These are phyloP conservation scores for Ischnura elegans DNA, from an alignment of 2,888 invertebrate genomes.

Conservation along the genomic window DNA sequence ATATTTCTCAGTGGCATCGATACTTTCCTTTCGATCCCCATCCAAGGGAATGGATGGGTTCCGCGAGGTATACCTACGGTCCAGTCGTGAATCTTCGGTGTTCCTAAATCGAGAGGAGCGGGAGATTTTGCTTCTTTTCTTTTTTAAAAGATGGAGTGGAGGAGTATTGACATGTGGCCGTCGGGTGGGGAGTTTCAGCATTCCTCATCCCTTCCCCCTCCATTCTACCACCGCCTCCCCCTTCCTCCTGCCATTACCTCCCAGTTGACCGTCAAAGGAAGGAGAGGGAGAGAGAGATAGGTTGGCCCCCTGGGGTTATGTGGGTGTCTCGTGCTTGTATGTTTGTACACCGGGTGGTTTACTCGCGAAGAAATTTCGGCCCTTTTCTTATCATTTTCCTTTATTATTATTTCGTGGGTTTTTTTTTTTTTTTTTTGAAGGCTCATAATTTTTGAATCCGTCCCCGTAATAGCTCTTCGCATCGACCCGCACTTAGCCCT, in stretches of 20 bases:
- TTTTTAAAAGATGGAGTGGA: slow-evolving; percentile 15
- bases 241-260: background rate
- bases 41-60: background rate
- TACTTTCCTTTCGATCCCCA: no score
- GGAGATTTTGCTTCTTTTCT: background rate
- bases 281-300: no score
- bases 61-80: background rate
- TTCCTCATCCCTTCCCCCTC: background rate
- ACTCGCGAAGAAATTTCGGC: background rate
- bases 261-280: background rate
- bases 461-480: background rate
- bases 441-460: background rate
- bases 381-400: no score
- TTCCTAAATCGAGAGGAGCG: background rate
- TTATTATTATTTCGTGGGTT: background rate
- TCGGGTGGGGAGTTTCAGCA: background rate
- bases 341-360: background rate
- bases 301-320: background rate
- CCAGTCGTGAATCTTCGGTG: slow-evolving; percentile 15
- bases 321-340: background rate
- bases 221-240: background rate
- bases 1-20: no score
- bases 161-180: background rate
- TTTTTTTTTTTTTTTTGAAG: background rate
- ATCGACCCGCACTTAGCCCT: background rate